Percentiles rank a stretch among this genome's conserved stretches.
These are phyloP conservation scores for Caenorhabditis doughertyi DNA, from an alignment of 2,888 invertebrate genomes.

Conservation along the genomic window DNA sequence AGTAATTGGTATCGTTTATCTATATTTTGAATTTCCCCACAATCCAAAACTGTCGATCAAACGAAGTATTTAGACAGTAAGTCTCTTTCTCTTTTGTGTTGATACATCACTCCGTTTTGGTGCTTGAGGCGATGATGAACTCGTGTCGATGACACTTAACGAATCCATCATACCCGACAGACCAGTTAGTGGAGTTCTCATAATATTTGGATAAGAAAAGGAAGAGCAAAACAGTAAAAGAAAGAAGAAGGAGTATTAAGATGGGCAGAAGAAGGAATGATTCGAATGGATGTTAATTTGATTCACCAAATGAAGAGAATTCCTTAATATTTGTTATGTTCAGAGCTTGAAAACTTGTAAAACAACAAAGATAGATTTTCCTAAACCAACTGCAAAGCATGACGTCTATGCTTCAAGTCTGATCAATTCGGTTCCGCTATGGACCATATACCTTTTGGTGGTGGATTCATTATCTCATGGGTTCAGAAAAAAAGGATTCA, in stretches of 20 bases:
- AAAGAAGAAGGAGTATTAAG: background rate
- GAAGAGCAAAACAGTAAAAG: conserved; percentile 9
- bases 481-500: too few relatives aligned
- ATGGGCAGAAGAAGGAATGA: background rate
- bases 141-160: conserved; percentile 59
- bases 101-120: conserved; percentile 17
- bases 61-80: conserved; percentile 10
- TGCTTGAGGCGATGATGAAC: conserved; percentile 48
- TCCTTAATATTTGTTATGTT: too few relatives aligned
- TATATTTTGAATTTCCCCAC: too few relatives aligned
- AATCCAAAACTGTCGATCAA: conserved; percentile 4
- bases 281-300: too few relatives aligned
- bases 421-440: too few relatives aligned
- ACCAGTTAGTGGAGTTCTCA: conserved; percentile 19
- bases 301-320: too few relatives aligned
- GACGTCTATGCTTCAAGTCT: too few relatives aligned
- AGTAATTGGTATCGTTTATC: background rate
- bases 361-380: too few relatives aligned
- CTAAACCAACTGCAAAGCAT: too few relatives aligned
- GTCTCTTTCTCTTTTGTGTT: conserved; percentile 7
- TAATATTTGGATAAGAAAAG: conserved; percentile 34
- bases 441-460: too few relatives aligned
- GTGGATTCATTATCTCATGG: too few relatives aligned
- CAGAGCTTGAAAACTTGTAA: too few relatives aligned
- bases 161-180: conserved; percentile 36